Base-by-base conservation (phyloP, 2,888 invertebrate species). In the Ormyrus thymus region DNA sequence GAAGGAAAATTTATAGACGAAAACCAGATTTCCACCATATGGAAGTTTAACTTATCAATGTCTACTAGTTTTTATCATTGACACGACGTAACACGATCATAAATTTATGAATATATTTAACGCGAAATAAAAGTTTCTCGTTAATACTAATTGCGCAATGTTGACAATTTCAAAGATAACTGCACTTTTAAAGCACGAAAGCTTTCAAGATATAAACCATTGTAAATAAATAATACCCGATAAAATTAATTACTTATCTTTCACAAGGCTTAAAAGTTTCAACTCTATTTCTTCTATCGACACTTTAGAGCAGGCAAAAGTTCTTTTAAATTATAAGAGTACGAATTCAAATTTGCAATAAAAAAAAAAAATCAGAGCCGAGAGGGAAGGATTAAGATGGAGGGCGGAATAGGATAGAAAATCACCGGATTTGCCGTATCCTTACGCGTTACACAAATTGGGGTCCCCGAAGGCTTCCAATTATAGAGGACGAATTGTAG, bases 1-100 rank as follows among this genome's bases (percentile, higher is more conserved):
- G 64, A 77, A 53, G 48, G 15, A 50, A 58, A 53, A 77, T 77
- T 71, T 77, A 77, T 45, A 51, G 72, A 66, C 59, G 43, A 58
- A 65, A 64, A 43, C 58, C 46, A 50, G 64, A 56, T 64, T 65
- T 65, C n/a, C 15, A 11, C 58, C 29, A 13, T 56, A 65, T 48
- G 65, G 15, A 74, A 74, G 56, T 65, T 50, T 43, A 65, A 65
- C 65, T 65, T 65, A 46, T 29, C 64, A 46, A 56, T 29, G 56
- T 65, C 48, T 59, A 50, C 58, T 55, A 48, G 7, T 61, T 71
- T 72, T 77, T 66, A 65, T 77, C 65, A 76, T 70, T 64, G 56
- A 64, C 15, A 43, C 59, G 43, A n/a, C 29, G 56, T 50, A 43
- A 69, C n/a, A 50, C 11, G n/a, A 70, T 65, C 59, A 59, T 65